These are phyloP conservation scores for Lysandra coridon DNA, from an alignment of 2,888 invertebrate species.

Conservation along the genomic window DNA sequence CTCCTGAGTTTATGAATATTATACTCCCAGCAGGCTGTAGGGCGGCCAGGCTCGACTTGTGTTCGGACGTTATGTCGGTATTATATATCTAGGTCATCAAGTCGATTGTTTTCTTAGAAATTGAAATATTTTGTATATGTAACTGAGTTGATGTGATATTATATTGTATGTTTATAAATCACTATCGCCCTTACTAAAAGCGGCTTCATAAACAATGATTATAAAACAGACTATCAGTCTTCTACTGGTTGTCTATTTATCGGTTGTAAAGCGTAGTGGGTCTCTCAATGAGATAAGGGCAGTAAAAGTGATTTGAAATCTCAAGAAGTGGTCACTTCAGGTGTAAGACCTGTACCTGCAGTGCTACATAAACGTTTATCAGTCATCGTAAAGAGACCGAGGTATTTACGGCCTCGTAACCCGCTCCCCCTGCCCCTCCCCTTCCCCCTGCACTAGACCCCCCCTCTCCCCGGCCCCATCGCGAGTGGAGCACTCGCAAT, in stretches of 20 bases:
- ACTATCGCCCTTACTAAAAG: no score
- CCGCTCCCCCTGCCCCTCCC: background rate
- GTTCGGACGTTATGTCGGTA: background rate
- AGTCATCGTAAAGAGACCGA: slow-evolving; percentile 14
- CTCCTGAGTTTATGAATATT: slow-evolving; percentile 21
- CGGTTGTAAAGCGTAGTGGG: slow-evolving; percentile 2
- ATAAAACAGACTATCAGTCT: background rate
- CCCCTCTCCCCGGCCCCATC: background rate
- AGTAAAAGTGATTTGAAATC: slow-evolving; percentile 29
- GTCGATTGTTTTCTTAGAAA: background rate
- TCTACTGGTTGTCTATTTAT: background rate
- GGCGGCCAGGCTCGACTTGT: background rate
- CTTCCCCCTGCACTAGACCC: background rate
- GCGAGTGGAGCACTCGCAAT: slow-evolving; percentile 10
- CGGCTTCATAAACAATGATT: background rate
- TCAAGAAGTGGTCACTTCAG: slow-evolving; percentile 11
- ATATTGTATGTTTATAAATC: background rate
- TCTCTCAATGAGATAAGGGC: slow-evolving; percentile 32
- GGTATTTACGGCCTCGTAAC: slow-evolving; percentile 34
- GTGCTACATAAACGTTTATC: slow-evolving; percentile 24
- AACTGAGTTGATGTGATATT: background rate
- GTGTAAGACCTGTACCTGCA: background rate
- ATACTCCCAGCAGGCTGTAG: slow-evolving; percentile 1
- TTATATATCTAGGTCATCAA: background rate
- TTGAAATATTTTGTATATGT: background rate